Base-by-base conservation (phyloP, 2,888 invertebrate species). In the Eristalinus aeneus region DNA sequence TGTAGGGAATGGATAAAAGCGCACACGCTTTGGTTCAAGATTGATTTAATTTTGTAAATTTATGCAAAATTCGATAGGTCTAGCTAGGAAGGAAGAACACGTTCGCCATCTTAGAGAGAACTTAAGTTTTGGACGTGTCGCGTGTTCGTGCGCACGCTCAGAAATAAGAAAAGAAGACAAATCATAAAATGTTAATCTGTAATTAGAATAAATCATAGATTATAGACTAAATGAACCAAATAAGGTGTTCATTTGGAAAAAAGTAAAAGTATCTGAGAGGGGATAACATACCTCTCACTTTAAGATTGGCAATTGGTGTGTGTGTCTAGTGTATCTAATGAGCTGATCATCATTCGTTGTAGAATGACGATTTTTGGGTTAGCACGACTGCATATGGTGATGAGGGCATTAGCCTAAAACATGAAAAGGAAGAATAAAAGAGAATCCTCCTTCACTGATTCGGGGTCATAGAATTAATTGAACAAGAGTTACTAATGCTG, bases 341-440 rank as follows among this genome's bases (percentile, higher is more conserved):
- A 56, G 32, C 6, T 16, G 69, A 54, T 54, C 54, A 23, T 12
- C 5, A 31, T 11, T 34, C 16, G 27, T 27, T 39, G 46, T 27
- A 27, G 5, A 16, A 46, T 16, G 16, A 46, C n/a, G 46, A 46
- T 56, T 23, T n/a, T 56, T 56, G 10, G 22, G 11, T 9, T 39
- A 0, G 5, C 27, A 63, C 23, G 32, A 32, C 64, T 64, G 39
- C 72, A 72, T 72, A 56, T 69, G 9, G 27, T n/a, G 63, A 31
- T 71, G 71, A 71, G 72, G 78, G 65, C 78, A 72, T 78, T 78
- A 72, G 77, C 77, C 64, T 22, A 71, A 6, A 10, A 16, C 8
- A 3, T 46, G 46, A 8, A 46, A 16, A 20, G 16, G 46, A 46
- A 46, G 46, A 46, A 16, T 46, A 46, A 16, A 46, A 46, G 10